Evolutionary conservation across 2,113 vertebrate genomes (phyloP), one percentile per base, ranked within the genome.

Genomic region (Sinocyclocheilus rhinocerous): DNA sequence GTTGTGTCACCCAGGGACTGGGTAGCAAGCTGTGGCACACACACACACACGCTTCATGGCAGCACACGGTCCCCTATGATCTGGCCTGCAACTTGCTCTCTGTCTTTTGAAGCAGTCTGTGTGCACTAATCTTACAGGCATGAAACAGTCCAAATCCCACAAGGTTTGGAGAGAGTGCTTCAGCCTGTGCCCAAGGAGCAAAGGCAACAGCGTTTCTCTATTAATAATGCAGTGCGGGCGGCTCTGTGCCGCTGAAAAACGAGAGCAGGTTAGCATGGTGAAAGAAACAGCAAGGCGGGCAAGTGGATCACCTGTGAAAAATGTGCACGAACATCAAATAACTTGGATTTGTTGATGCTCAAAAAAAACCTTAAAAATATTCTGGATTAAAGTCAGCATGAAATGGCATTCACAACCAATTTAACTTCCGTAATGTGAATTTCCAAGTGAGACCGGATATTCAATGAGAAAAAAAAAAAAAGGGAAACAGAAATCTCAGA

Each of bases 191-290:
- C 84, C 90, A 72, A 83, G 39, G 67, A 86, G 86, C 89, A 59
- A 20, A 63, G 67, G 69, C 67, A 69, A 42, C 89, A 89, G 83
- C 36, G 91, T 88, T 36, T 63, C 88, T 84, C 89, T 89, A 91
- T 92, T 94, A 93, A 92, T 88, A 91, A 90, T 91, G 91, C 80
- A 90, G 90, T 24, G 78, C 59, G 10, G 90, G 90, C 88, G 90
- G 86, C 90, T 86, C 67, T 67, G 63, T 67, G 63, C 26, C 5
- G 13, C 6, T 16, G 65, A 55, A 20, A 57, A 75, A 59, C 9
- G 9, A 18, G 29, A 63, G 39, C 36, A 48, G 55, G 57, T 59
- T 76, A 76, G 16, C 18, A 9, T 16, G n/a, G 57, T 81, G 86
- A 90, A 89, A 89, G 52, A 89, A 36, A 84, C 84, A 91, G 89